Evolutionary conservation across 2,888 invertebrate genomes (phyloP).

Genomic region (Nesidiocoris tenuis): DNA sequence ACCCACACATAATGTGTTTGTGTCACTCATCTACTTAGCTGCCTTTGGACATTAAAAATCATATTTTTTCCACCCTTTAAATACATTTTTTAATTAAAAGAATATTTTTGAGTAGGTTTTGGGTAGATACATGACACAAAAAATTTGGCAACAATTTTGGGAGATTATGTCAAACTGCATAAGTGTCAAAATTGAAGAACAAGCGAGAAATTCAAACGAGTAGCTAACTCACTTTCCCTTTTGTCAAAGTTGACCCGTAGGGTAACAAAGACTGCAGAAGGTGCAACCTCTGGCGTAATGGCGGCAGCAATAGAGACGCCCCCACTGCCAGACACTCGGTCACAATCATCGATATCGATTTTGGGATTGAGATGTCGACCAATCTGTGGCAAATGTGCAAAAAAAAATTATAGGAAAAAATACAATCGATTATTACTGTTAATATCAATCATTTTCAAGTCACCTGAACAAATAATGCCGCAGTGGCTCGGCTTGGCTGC

Average conservation of each 20-base stretch:
- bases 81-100: too few species aligned
- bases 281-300: constrained; percentile 61
- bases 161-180: too few species aligned
- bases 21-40: too few species aligned
- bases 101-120: too few species aligned
- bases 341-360: constrained; percentile 59
- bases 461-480: constrained; percentile 61
- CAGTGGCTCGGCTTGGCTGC: constrained; percentile 59
- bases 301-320: constrained; percentile 62
- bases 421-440: background rate
- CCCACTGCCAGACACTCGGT: constrained; percentile 62
- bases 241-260: constrained; percentile 59
- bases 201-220: background rate
- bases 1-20: too few species aligned
- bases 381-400: constrained; percentile 52
- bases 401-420: constrained; percentile 29
- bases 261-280: constrained; percentile 61
- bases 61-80: too few species aligned
- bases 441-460: background rate
- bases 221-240: constrained; percentile 58
- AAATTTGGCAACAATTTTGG: too few species aligned
- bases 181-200: too few species aligned
- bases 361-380: constrained; percentile 57
- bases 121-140: too few species aligned
- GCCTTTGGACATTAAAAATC: too few species aligned